phyloP scores from a whole-genome alignment of 2,113 vertebrate genomes.

The Ginglymostoma cirratum region DNA sequence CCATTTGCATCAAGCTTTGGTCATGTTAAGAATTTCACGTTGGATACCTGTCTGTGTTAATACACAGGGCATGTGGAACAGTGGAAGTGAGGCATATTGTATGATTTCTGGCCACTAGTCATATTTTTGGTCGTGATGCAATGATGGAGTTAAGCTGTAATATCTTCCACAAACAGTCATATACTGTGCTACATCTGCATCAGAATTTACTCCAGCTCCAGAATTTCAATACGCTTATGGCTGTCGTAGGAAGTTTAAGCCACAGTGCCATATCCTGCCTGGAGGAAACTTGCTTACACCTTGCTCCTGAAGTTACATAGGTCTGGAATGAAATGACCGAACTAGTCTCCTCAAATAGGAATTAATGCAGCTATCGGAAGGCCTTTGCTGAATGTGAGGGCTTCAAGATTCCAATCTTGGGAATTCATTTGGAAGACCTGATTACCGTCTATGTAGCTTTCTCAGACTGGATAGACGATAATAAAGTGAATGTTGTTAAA shows the following conservation, averaged over 20 bases:
- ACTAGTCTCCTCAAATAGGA: slow-evolving; percentile 88
- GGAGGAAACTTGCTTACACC: slow-evolving; percentile 85
- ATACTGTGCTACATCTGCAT: slow-evolving; percentile 26
- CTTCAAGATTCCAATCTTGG: slow-evolving; percentile 93
- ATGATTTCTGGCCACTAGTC: neutral
- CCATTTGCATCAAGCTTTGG: neutral
- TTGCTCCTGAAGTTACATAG: slow-evolving; percentile 82
- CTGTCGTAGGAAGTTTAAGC: slow-evolving; percentile 88
- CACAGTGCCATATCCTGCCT: slow-evolving; percentile 94
- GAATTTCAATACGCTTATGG: slow-evolving; percentile 97
- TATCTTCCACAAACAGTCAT: neutral
- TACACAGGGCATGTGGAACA: neutral
- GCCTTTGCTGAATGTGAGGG: slow-evolving; percentile 79
- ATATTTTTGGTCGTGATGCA: neutral
- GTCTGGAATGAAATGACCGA: slow-evolving; percentile 95
- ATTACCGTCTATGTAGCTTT: slow-evolving; percentile 92
- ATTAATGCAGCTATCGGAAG: slow-evolving; percentile 90
- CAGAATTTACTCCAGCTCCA: slow-evolving; percentile 91
- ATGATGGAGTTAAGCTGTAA: neutral
- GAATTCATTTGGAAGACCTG: slow-evolving; percentile 93
- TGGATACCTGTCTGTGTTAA: neutral
- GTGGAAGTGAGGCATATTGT: neutral
- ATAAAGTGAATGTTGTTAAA: slow-evolving; percentile 87
- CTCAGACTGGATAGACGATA: slow-evolving; percentile 79
- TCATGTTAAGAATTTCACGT: neutral